These are phyloP conservation scores for Ardeotis arabs DNA, from an alignment of 2,113 vertebrate genomes.

Conservation along the genomic window DNA sequence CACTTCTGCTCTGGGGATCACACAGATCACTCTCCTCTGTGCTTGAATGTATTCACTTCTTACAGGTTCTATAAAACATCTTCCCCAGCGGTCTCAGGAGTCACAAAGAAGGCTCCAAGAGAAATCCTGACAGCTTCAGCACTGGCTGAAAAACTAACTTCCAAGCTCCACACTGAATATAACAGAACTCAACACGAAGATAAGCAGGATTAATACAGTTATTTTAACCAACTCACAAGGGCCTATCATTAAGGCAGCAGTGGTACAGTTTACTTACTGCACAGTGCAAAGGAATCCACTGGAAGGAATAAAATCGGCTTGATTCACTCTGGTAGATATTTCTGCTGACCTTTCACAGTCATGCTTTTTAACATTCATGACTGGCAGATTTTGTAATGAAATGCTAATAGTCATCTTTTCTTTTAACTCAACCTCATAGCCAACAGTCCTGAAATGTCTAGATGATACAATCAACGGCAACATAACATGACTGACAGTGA, in stretches of 20 bases:
- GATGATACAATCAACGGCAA: not conserved
- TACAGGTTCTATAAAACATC: not conserved
- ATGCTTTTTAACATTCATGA: not conserved
- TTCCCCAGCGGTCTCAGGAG: not conserved
- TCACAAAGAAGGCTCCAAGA: not conserved
- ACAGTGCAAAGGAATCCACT: not conserved
- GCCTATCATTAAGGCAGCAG: not conserved
- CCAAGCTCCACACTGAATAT: not conserved
- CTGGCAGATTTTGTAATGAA: not conserved
- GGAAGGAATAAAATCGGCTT: not conserved
- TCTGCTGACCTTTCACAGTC: not conserved
- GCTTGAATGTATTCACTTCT: not conserved
- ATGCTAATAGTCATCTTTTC: not conserved
- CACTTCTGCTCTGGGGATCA: not conserved
- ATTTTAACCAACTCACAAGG: not conserved
- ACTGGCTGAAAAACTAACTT: not conserved
- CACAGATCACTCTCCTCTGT: not conserved
- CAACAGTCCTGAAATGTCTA: not conserved
- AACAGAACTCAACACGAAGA: not conserved
- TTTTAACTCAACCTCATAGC: not conserved
- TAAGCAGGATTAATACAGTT: not conserved
- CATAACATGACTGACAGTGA: not conserved
- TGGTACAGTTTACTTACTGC: not conserved
- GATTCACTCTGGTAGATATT: not conserved
- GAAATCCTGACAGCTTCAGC: not conserved